These are phyloP conservation scores for Henicopernis longicauda DNA, from an alignment of 2,113 vertebrate species.

Conservation along the genomic window DNA sequence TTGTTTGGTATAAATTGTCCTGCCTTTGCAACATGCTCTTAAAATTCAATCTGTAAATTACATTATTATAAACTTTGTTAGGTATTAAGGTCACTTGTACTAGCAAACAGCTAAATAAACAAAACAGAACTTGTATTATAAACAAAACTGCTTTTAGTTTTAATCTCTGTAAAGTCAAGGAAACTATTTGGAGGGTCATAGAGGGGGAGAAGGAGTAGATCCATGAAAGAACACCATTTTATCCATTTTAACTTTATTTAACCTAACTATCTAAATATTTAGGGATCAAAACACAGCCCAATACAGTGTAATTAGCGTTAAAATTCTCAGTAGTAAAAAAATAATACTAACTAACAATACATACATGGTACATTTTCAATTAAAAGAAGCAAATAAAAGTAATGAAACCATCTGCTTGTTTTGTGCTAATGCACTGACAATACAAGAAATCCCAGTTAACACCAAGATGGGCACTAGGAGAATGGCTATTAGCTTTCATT, in stretches of 20 bases:
- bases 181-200: neutral
- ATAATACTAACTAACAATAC: neutral
- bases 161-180: neutral
- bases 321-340: neutral
- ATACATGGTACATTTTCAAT: neutral
- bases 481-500: neutral
- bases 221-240: neutral
- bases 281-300: neutral
- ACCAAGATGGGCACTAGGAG: neutral
- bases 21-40: neutral
- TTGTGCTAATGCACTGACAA: neutral
- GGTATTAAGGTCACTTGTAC: neutral
- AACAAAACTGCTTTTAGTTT: neutral
- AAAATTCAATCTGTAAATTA: neutral
- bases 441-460: neutral
- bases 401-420: neutral
- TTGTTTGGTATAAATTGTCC: neutral
- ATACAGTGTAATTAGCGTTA: neutral
- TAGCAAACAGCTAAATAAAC: neutral
- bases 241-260: neutral
- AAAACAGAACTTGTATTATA: neutral
- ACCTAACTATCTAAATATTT: neutral
- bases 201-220: neutral
- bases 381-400: neutral
- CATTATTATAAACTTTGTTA: neutral